Evolutionary conservation across 2,113 vertebrate genomes (phyloP), one percentile per base, ranked within the genome.

Genomic region (Rhinopomastus cyanomelas): DNA sequence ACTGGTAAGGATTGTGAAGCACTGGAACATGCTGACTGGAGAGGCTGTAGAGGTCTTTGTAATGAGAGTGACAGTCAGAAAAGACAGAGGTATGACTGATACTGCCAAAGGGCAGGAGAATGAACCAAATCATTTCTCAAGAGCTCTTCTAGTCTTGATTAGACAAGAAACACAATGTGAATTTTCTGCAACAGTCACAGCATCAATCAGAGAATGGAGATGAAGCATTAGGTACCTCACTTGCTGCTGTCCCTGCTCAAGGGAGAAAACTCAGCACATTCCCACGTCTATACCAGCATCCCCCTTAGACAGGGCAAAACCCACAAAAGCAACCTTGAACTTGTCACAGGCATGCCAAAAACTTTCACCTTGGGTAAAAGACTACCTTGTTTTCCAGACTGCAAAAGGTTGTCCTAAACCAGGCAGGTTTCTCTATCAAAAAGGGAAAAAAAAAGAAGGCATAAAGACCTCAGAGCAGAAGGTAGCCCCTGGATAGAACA

Each of bases 401-500:
- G n/a, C 22, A 62, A 85, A 82, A 73, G n/a, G 51, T 66, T 79
- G 67, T 71, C 67, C 90, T 96, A 85, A 73, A 92, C 48, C 27
- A 88, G 8, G 51, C 49, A 95, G 73, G 72, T 90, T 94, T 74
- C 61, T 90, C 52, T 83, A 73, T 37, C 74, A 66, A 74, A 87
- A 86, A 84, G 56, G n/a, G n/a, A n/a, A n/a, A n/a, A n/a, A n/a
- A 30, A 9, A 82, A 68, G 66, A 16, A 0, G 19, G 3, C 16
- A 75, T 86, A 81, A 89, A 81, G 88, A 86, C 76, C 88, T 93
- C 72, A 56, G 49, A 88, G 76, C 53, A 89, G 72, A 95, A 86
- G 74, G 83, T 85, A 88, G 87, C 90, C 87, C 76, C 92, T 79
- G 71, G 90, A 87, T 5, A 91, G 92, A 83, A 75, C 21, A 93